Evolutionary conservation across 2,797 vertebrate species (phyloP), one percentile per base, ranked within the genome.

Genomic region (Malurus leucopterus): DNA sequence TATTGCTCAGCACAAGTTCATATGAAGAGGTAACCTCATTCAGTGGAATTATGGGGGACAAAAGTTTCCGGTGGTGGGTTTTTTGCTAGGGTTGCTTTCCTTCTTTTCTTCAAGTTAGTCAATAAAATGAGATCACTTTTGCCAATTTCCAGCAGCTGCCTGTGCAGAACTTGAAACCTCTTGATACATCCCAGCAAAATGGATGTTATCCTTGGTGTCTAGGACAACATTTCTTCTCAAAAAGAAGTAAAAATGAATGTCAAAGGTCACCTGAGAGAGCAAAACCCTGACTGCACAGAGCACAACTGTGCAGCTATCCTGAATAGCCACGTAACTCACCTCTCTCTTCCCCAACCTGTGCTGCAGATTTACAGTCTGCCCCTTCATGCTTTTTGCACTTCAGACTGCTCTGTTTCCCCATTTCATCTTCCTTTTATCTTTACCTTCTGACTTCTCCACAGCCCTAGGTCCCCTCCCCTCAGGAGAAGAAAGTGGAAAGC

Each of bases 361-460:
- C 27, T 9, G 2, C 34, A 68, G 46, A 86, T 68, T 67, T 84
- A 47, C n/a, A 47, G 50, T 15, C 50, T 82, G 30, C 3, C 41
- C 40, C 64, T 76, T 67, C 17, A 55, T 41, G 32, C 3, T 58
- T 84, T 88, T 89, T 64, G 26, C 64, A 81, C 84, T 83, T 89
- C 62, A 83, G 10, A 40, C 54, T 41, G 44, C 41, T 36, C 11
- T 11, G 40, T 76, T 55, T 62, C 21, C 9, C 8, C 6, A 2
- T 84, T 79, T 88, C n/a, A 68, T 68, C 82, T 71, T 78, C 49
- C 41, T 90, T 91, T 80, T 65, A 72, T 91, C 29, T 23, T 75
- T 59, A 46, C 30, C 53, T 85, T 57, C 63, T 88, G 68, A 44
- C 43, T 83, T 69, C 34, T 81, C 27, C 49, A 61, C 9, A 83